Conservation (phyloP, 2,888 invertebrate species). For the Troglohyphantes excavatus region DNA sequence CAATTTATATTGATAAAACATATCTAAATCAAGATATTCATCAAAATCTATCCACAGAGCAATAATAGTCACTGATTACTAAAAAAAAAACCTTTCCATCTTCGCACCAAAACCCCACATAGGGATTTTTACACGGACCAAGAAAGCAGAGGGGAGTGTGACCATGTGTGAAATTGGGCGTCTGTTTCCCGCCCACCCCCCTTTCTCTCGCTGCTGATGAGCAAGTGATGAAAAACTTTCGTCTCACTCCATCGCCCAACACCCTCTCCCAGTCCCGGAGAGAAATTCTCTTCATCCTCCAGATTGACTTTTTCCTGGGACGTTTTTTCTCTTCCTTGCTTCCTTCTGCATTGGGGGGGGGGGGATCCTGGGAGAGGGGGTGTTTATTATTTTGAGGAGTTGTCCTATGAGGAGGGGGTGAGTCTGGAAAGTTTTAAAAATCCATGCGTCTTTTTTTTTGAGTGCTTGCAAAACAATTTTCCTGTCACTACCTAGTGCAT, state of each 20-base stretch:
- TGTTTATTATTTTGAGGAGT: constrained; percentile 22
- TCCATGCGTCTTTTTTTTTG: constrained; percentile 23
- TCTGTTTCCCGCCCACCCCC: constrained; percentile 6
- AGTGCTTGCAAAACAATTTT: no score
- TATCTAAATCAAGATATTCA: no score
- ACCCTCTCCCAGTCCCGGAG: constrained; percentile 19
- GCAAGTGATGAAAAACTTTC: constrained; percentile 70
- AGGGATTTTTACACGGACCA: constrained; percentile 45
- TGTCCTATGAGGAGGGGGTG: background rate
- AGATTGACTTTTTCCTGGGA: constrained; percentile 22
- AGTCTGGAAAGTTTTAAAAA: constrained; percentile 25
- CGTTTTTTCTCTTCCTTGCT: background rate
- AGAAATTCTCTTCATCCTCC: constrained; percentile 21
- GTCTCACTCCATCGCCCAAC: constrained; percentile 50
- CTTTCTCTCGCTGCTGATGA: constrained; percentile 26
- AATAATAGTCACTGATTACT: constrained; percentile 20
- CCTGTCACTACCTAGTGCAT: no score
- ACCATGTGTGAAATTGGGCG: constrained; percentile 61
- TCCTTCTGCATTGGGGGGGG: background rate
- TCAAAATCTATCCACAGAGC: background rate
- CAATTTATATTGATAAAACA: no score
- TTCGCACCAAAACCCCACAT: constrained; percentile 37
- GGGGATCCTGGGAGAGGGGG: background rate
- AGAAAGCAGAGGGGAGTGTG: constrained; percentile 7
- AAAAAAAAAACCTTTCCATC: background rate